These are phyloP conservation scores for Sussaba pulchella DNA, from an alignment of 2,888 invertebrate genomes.

Conservation along the genomic window DNA sequence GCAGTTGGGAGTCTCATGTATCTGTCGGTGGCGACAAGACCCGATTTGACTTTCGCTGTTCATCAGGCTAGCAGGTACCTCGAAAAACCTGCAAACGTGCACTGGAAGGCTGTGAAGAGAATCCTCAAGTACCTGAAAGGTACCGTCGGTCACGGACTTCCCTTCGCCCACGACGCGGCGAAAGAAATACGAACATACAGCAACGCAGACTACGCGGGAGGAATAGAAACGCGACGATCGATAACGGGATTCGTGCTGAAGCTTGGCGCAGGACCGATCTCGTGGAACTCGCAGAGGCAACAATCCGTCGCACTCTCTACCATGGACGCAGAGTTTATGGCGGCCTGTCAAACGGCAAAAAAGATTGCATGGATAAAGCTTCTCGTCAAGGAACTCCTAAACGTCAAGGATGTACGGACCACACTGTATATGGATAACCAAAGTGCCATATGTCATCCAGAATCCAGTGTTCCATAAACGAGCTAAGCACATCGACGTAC, in stretches of 20 bases:
- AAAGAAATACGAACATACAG: constrained; percentile 47
- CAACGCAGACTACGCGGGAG: constrained; percentile 57
- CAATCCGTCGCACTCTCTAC: constrained; percentile 51
- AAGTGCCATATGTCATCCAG: constrained; percentile 33
- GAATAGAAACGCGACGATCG: constrained; percentile 45
- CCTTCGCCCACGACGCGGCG: constrained; percentile 19
- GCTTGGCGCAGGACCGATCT: constrained; percentile 18
- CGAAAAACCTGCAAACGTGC: constrained; percentile 38
- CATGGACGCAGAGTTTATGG: constrained; percentile 75
- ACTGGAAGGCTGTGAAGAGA: constrained; percentile 56
- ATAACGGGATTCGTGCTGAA: constrained; percentile 48
- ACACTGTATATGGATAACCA: constrained; percentile 70
- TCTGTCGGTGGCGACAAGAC: constrained; percentile 46
- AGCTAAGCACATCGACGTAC: constrained; percentile 72
- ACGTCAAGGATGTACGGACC: constrained; percentile 49
- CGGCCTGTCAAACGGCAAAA: constrained; percentile 70
- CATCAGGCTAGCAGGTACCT: constrained; percentile 36
- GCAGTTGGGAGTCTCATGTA: constrained; percentile 62
- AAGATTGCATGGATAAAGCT: constrained; percentile 71
- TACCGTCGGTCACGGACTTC: constrained; percentile 38
- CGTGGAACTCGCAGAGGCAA: constrained; percentile 49
- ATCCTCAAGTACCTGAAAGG: constrained; percentile 52
- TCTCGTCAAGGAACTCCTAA: constrained; percentile 67
- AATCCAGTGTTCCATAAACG: too few species aligned
- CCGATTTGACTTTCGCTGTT: constrained; percentile 55